phyloP scores from a whole-genome alignment of 2,113 vertebrate species.

The Gymnorhina tibicen region DNA sequence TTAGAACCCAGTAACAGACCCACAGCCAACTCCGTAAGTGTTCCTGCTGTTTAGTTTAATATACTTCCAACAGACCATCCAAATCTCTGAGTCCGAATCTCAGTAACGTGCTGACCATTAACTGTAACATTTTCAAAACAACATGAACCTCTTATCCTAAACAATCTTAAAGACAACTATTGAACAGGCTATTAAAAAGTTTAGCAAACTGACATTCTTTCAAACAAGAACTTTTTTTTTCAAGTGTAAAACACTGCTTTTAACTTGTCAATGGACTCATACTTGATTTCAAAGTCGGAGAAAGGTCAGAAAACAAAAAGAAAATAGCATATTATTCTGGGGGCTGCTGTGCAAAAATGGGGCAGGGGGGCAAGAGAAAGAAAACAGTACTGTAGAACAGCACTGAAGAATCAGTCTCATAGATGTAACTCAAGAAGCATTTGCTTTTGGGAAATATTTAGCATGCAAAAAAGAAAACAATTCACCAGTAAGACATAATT shows the following conservation, averaged over 20 bases:
- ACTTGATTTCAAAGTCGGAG: background rate
- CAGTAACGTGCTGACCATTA: background rate
- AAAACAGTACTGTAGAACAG: background rate
- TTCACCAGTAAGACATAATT: background rate
- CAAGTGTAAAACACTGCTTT: background rate
- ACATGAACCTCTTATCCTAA: background rate
- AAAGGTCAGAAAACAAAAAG: background rate
- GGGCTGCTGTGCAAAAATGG: background rate
- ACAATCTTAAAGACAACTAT: background rate
- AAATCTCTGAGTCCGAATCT: background rate
- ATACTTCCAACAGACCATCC: slow-evolving; percentile 3
- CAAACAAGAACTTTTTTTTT: background rate
- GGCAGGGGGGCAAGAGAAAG: fast-evolving
- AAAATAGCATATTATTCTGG: background rate
- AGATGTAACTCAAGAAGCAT: background rate
- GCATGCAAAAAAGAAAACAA: background rate
- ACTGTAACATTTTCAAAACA: background rate
- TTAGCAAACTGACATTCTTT: background rate
- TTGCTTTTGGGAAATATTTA: background rate
- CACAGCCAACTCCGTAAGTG: background rate
- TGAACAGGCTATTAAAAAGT: background rate
- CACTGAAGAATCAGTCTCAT: background rate
- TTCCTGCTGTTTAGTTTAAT: background rate
- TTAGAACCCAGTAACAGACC: background rate
- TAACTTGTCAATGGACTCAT: background rate